phyloP scores from a whole-genome alignment of 2,888 invertebrate genomes.

The Aleiodes leptofemur region DNA sequence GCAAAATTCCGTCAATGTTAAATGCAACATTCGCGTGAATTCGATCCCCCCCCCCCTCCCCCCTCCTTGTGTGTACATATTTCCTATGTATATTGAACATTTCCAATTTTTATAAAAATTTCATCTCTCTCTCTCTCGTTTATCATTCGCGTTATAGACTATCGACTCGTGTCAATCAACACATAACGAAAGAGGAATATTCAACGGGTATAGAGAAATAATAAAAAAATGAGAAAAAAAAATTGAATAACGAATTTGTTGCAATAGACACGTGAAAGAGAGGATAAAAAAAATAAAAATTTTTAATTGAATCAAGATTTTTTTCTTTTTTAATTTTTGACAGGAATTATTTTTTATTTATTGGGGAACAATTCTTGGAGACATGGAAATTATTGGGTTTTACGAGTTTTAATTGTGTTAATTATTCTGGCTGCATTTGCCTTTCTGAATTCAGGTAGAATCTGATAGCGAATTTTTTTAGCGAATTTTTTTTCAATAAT shows the following conservation, averaged over 20 bases:
- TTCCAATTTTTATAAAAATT: background rate
- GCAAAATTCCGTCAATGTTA: conserved; percentile 67
- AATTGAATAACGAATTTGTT: conserved; percentile 24
- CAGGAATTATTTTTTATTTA: background rate
- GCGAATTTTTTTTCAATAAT: too few relatives aligned
- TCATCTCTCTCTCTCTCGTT: conserved; percentile 53
- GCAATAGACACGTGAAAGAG: conserved; percentile 8
- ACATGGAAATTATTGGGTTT: too few relatives aligned
- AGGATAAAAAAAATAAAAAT: background rate
- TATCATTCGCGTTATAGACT: conserved; percentile 63
- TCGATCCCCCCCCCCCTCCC: conserved; percentile 24
- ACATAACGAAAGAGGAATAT: conserved; percentile 33
- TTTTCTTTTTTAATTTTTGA: background rate
- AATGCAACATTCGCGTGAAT: conserved; percentile 66
- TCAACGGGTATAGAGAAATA: background rate
- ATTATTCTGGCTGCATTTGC: too few relatives aligned
- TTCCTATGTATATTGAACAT: conserved; percentile 11
- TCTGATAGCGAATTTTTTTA: too few relatives aligned
- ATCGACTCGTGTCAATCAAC: conserved; percentile 71
- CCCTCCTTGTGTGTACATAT: conserved; percentile 11
- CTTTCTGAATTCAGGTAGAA: too few relatives aligned
- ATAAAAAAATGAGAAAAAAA: conserved; percentile 17
- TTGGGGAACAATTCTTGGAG: background rate
- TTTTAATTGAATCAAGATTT: background rate
- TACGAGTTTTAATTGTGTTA: too few relatives aligned